A percentile compares a stretch with the other conserved stretches of the same genome.
These are phyloP conservation scores for Trypoxylon attenuatum DNA, from an alignment of 2,888 invertebrate genomes.

Conservation along the genomic window DNA sequence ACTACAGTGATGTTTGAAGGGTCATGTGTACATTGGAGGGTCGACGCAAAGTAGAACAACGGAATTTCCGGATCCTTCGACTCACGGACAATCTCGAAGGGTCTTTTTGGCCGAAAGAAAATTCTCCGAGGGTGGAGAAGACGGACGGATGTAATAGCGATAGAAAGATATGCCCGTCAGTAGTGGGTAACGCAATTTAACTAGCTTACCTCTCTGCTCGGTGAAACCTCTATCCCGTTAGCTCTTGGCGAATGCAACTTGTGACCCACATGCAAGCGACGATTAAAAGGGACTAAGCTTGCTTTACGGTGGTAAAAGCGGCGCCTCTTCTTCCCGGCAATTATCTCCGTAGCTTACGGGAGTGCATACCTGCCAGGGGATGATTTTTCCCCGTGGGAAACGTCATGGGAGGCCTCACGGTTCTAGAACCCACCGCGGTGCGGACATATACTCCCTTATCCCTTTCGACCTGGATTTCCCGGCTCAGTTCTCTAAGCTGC, in stretches of 20 bases:
- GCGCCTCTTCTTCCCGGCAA: conserved; percentile 1
- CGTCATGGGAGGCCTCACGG: too few relatives aligned
- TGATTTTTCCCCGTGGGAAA: too few relatives aligned
- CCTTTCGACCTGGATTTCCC: too few relatives aligned
- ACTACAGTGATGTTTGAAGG: background rate
- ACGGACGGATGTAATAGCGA: background rate
- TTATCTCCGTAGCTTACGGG: conserved; percentile 13
- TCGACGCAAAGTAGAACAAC: background rate
- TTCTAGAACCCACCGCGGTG: too few relatives aligned
- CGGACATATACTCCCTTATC: too few relatives aligned
- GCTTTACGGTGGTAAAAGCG: conserved; percentile 6
- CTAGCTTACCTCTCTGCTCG: conserved; percentile 69
- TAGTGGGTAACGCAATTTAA: conserved; percentile 60
- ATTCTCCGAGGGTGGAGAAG: background rate
- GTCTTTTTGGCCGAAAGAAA: conserved; percentile 21
- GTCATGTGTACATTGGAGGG: background rate
- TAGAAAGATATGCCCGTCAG: background rate
- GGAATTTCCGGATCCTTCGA: conserved; percentile 39
- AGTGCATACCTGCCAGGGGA: conserved; percentile 14
- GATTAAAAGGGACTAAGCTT: conserved; percentile 63
- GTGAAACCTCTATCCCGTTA: conserved; percentile 72
- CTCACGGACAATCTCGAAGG: conserved; percentile 40
- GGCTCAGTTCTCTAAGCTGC: too few relatives aligned
- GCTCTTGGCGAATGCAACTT: conserved; percentile 64
- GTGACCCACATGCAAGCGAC: conserved; percentile 72